Evolutionary conservation across 2,797 vertebrate species (phyloP).

Genomic region (Sebastes minor): DNA sequence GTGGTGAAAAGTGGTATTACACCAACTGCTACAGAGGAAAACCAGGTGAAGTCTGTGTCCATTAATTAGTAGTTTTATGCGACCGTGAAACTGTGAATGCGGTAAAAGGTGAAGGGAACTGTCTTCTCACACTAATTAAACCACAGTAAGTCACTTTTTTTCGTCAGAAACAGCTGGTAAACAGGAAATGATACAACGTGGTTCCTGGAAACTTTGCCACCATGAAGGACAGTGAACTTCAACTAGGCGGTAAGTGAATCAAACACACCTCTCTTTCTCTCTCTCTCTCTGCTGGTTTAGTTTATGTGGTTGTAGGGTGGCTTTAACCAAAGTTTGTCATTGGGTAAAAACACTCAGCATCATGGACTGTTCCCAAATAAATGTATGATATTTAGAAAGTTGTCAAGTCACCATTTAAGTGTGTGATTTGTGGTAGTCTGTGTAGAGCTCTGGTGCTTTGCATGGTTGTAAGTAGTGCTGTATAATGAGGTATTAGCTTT

Average conservation of each 20-base stretch:
- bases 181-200: neutral
- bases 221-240: neutral
- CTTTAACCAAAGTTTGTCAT: neutral
- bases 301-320: fast-evolving
- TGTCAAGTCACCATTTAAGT: neutral
- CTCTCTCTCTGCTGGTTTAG: neutral
- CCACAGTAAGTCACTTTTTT: neutral
- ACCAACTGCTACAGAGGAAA: neutral
- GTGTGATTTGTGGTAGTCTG: neutral
- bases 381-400: neutral
- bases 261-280: neutral
- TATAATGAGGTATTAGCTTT: neutral
- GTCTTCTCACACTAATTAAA: neutral
- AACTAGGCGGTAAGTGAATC: neutral
- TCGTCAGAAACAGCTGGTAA: too few relatives aligned
- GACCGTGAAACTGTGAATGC: neutral
- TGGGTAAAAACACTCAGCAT: neutral
- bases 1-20: neutral
- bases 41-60: neutral
- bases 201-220: neutral
- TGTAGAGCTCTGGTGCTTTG: neutral
- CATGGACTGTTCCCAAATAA: neutral
- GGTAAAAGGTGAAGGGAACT: neutral
- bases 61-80: fast-evolving
- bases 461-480: neutral